These are phyloP conservation scores for Cichladusa arquata DNA, from an alignment of 2,113 vertebrate genomes.

Conservation along the genomic window DNA sequence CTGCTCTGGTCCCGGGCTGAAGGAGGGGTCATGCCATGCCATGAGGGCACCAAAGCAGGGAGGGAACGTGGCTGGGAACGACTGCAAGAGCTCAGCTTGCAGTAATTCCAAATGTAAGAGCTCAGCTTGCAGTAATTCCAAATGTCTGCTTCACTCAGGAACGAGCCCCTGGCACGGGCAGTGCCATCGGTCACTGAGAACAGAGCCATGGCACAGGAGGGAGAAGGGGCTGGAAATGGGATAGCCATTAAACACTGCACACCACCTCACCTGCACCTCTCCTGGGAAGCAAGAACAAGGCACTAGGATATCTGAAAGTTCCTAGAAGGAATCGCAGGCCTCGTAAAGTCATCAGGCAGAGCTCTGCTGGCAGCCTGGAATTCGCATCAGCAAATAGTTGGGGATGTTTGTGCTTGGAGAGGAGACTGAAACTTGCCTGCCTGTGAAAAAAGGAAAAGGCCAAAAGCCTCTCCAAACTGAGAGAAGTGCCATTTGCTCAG, in stretches of 20 bases:
- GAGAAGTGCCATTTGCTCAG: accelerated
- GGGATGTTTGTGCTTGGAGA: neutral
- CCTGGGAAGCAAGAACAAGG: neutral
- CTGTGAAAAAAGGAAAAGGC: neutral
- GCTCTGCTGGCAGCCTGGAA: neutral
- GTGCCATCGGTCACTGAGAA: slow-evolving; percentile 18
- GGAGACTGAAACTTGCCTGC: neutral
- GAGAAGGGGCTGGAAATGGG: slow-evolving; percentile 18
- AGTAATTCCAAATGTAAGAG: neutral
- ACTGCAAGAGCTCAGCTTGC: neutral
- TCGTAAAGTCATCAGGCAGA: slow-evolving; percentile 8
- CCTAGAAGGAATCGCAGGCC: slow-evolving; percentile 19
- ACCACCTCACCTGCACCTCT: slow-evolving; percentile 3
- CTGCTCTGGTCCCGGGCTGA: neutral
- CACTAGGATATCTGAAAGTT: neutral
- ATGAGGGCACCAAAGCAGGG: accelerated
- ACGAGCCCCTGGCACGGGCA: neutral
- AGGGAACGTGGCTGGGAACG: neutral
- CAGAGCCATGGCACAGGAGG: slow-evolving; percentile 35
- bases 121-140: neutral
- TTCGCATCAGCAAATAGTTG: neutral
- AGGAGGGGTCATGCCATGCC: accelerated
- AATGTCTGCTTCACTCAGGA: neutral
- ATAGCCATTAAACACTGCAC: slow-evolving; percentile 17
- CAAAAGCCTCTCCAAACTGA: neutral